Conservation (phyloP, 2,113 vertebrate species). For the Stegostoma tigrinum region DNA sequence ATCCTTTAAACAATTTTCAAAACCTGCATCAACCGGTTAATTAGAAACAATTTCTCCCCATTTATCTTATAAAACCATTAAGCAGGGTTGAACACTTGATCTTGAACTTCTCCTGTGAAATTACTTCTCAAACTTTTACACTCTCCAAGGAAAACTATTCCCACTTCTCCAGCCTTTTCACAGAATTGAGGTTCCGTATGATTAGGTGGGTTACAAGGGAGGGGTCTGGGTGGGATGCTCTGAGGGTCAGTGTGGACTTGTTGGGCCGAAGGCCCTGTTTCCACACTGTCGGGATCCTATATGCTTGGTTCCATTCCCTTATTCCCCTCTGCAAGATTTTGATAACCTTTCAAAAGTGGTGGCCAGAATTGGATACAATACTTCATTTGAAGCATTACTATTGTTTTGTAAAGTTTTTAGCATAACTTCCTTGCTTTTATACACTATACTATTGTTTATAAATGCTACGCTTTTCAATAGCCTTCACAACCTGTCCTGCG, state of each 20-base stretch:
- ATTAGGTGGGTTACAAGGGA: too few relatives aligned
- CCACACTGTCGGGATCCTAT: too few relatives aligned
- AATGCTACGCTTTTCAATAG: neutral
- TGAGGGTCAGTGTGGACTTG: too few relatives aligned
- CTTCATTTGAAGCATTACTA: neutral
- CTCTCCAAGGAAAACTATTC: neutral
- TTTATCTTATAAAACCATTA: neutral
- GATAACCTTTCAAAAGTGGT: neutral
- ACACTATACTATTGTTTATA: neutral
- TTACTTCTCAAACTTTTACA: neutral
- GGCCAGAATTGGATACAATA: neutral
- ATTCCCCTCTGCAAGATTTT: neutral
- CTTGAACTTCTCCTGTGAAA: neutral
- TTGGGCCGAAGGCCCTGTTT: too few relatives aligned
- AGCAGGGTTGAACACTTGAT: too few relatives aligned
- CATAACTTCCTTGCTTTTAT: neutral
- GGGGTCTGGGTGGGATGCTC: too few relatives aligned
- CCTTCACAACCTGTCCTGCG: too few relatives aligned
- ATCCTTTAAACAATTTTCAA: neutral
- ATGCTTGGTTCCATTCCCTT: neutral
- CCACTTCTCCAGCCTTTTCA: neutral
- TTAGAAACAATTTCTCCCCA: neutral
- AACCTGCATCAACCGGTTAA: neutral
- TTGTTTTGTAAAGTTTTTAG: neutral
- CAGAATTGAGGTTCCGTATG: too few relatives aligned